These are phyloP conservation scores for Teleiodes luculella DNA, from an alignment of 2,888 invertebrate species.

Conservation along the genomic window DNA sequence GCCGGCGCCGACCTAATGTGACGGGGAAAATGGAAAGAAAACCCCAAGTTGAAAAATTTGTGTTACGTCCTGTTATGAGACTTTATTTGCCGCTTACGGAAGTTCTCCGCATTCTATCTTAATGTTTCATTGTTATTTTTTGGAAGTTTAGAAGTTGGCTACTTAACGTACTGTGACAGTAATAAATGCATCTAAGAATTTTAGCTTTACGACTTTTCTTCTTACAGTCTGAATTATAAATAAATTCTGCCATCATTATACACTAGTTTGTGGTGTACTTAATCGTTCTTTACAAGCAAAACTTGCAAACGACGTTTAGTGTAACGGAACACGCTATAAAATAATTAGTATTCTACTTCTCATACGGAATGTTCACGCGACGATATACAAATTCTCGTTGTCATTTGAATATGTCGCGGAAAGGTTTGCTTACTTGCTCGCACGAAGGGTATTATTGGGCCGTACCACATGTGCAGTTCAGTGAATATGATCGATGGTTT, in stretches of 20 bases:
- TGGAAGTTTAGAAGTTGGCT: conserved; percentile 12
- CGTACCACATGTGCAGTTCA: conserved; percentile 48
- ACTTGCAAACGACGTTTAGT: conserved; percentile 28
- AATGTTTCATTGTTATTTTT: conserved; percentile 18
- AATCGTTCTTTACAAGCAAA: conserved; percentile 16
- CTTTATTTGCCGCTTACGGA: conserved; percentile 46
- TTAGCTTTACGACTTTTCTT: conserved; percentile 18
- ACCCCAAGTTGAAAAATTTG: conserved; percentile 50
- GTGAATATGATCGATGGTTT: conserved; percentile 64
- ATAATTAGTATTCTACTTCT: conserved; percentile 48
- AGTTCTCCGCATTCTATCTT: conserved; percentile 33
- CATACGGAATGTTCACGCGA: conserved; percentile 36
- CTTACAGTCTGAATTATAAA: not conserved
- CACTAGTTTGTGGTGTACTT: conserved; percentile 3
- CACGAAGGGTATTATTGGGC: conserved; percentile 24
- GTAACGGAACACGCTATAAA: conserved; percentile 48
- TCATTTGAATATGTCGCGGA: conserved; percentile 29
- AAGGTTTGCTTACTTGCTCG: conserved; percentile 16
- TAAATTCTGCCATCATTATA: not conserved
- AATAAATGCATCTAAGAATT: conserved; percentile 5
- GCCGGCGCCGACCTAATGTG: conserved; percentile 54
- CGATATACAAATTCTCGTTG: conserved; percentile 34
- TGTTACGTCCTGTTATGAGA: conserved; percentile 51
- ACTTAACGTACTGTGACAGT: conserved; percentile 8
- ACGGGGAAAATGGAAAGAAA: conserved; percentile 56